These are phyloP conservation scores for Geotria australis DNA, from an alignment of 2,797 vertebrate species.

Conservation along the genomic window DNA sequence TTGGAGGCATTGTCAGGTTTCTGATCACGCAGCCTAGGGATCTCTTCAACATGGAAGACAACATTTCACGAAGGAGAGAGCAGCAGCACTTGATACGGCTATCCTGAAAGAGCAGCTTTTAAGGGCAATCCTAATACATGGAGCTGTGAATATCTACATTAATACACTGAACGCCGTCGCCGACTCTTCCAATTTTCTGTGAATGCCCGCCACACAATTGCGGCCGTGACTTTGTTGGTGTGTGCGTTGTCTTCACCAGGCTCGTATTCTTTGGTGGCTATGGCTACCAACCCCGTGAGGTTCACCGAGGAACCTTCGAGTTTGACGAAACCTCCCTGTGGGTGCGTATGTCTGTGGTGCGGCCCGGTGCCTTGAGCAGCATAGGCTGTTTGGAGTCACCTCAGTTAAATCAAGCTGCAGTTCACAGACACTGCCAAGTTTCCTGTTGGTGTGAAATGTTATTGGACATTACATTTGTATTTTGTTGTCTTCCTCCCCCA, in stretches of 20 bases:
- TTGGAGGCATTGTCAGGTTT: too few species aligned
- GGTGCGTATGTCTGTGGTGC: constrained; percentile 13
- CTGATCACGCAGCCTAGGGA: too few species aligned
- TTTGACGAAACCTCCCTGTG: constrained; percentile 56
- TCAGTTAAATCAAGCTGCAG: not conserved
- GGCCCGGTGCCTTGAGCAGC: too few species aligned
- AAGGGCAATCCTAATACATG: too few species aligned
- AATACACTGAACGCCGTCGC: too few species aligned
- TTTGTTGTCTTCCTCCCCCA: not conserved
- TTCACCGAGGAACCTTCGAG: constrained; percentile 50
- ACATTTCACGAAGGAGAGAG: too few species aligned
- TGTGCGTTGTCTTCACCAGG: constrained; percentile 13
- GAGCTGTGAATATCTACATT: too few species aligned
- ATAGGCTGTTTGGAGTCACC: not conserved
- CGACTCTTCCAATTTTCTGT: not conserved
- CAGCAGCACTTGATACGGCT: too few species aligned
- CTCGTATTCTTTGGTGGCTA: constrained; percentile 94
- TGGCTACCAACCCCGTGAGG: constrained; percentile 44
- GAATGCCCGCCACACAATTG: too few species aligned
- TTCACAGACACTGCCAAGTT: not conserved
- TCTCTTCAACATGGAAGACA: too few species aligned
- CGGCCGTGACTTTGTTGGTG: too few species aligned
- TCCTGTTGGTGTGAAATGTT: not conserved
- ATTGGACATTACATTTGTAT: constrained; percentile 12
- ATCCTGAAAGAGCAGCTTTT: too few species aligned